A percentile compares a stretch with the other conserved stretches of the same genome.
Conservation (phyloP, 2,113 vertebrate genomes). For the Hiodon tergisus region DNA sequence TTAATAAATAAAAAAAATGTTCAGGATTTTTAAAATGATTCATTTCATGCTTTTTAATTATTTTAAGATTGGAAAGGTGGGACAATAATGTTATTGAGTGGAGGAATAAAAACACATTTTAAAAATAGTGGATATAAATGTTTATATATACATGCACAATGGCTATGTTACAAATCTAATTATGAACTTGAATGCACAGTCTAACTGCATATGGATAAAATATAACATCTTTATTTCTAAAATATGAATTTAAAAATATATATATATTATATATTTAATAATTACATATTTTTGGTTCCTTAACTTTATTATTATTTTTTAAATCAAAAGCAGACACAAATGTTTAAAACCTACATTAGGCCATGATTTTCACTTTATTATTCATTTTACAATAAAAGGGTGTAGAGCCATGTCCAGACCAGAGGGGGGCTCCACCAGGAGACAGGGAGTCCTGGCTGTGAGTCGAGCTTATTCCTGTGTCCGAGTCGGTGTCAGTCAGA, state of each 20-base stretch:
- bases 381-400: conserved; percentile 15
- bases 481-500: conserved; percentile 89
- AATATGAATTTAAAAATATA: too few relatives aligned
- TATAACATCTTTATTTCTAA: neutral
- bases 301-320: too few relatives aligned
- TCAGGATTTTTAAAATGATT: neutral
- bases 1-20: neutral
- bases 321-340: too few relatives aligned
- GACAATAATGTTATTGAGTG: too few relatives aligned
- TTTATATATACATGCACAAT: too few relatives aligned
- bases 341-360: too few relatives aligned
- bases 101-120: too few relatives aligned
- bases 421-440: conserved; percentile 61
- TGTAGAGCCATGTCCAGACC: conserved; percentile 58
- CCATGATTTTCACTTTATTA: too few relatives aligned
- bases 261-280: too few relatives aligned
- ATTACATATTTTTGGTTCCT: too few relatives aligned
- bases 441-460: conserved; percentile 92
- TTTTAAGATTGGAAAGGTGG: neutral
- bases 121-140: too few relatives aligned
- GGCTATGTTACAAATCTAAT: too few relatives aligned
- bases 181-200: neutral
- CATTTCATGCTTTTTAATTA: neutral
- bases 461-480: conserved; percentile 95
- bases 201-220: neutral